Conservation (phyloP, 2,797 vertebrate species). For the Mareca penelope region DNA sequence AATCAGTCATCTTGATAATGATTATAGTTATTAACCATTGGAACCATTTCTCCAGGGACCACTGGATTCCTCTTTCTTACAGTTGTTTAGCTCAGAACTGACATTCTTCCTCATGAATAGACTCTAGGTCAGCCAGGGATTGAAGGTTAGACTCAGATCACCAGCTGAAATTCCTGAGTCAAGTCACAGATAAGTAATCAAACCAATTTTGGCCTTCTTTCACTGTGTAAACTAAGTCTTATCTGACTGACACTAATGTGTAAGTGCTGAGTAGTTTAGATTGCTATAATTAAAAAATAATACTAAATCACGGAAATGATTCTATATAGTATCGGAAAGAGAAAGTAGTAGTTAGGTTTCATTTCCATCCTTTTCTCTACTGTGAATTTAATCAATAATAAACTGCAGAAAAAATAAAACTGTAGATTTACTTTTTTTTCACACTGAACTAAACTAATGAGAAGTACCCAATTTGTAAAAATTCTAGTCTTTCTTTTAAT, state of each 20-base stretch:
- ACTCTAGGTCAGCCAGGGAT: neutral
- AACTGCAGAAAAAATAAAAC: neutral
- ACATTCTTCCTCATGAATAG: neutral
- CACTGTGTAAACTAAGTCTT: neutral
- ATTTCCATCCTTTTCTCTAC: neutral
- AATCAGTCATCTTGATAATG: neutral
- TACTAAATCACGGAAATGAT: neutral
- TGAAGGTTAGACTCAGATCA: neutral
- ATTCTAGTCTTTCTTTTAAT: neutral
- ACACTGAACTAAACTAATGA: neutral
- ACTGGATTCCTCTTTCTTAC: neutral
- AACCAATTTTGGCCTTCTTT: neutral
- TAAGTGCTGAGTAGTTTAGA: neutral
- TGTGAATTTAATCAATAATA: neutral
- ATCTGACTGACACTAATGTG: neutral
- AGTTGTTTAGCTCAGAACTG: neutral
- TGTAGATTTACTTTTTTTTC: neutral
- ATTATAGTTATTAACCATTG: neutral
- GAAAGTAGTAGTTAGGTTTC: neutral
- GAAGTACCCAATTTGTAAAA: neutral
- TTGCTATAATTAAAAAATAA: neutral
- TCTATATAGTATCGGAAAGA: neutral
- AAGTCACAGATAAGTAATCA: neutral
- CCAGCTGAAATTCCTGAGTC: slow-evolving; percentile 1
- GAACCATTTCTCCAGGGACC: neutral